Base-by-base conservation (phyloP, 2,888 invertebrate genomes). In the Petrophora chlorosata region DNA sequence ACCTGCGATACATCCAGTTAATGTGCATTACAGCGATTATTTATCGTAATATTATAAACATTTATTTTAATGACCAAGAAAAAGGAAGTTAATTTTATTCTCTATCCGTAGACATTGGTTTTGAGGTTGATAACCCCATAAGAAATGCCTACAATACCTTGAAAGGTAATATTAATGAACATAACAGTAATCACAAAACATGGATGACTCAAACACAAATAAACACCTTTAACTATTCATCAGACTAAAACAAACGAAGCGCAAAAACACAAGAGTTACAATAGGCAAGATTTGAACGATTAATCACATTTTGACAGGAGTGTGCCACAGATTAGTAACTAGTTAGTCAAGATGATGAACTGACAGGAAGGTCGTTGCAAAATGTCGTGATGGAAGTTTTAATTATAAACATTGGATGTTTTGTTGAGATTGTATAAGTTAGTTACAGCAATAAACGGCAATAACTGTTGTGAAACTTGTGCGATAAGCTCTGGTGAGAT, bases 331-430 rank as follows among this genome's bases (percentile, higher is more conserved):
- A 41, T 25, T 38, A 46, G 4, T 13, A 7, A 25, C n/a, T 7
- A 19, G 33, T 34, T 16, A 8, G 10, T 25, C 10, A 13, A 29
- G 46, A 34, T 25, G 44, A 52, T 43, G 23, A 35, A 33, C 29
- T 42, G 46, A 43, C 45, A 39, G 36, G 49, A 48, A 58, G 53
- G 50, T 41, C 46, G 36, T 47, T 55, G 46, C 46, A 41, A 47
- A 30, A 49, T 17, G 9, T 10, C n/a, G n/a, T 44, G 57, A 55
- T 51, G 47, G 46, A 55, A 51, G 39, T 45, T 55, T 53, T 59
- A 53, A 59, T 56, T 59, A 59, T 59, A 56, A 56, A 48, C 51
- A 45, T 42, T 42, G 47, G 28, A 33, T 49, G 48, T 48, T 38
- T 49, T 43, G 43, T 49, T 42, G 28, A 49, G 38, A 49, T 39